Percentiles rank a stretch among this genome's conserved stretches.
Evolutionary conservation across 2,113 vertebrate species (phyloP).

Genomic region (Thunnus thynnus): DNA sequence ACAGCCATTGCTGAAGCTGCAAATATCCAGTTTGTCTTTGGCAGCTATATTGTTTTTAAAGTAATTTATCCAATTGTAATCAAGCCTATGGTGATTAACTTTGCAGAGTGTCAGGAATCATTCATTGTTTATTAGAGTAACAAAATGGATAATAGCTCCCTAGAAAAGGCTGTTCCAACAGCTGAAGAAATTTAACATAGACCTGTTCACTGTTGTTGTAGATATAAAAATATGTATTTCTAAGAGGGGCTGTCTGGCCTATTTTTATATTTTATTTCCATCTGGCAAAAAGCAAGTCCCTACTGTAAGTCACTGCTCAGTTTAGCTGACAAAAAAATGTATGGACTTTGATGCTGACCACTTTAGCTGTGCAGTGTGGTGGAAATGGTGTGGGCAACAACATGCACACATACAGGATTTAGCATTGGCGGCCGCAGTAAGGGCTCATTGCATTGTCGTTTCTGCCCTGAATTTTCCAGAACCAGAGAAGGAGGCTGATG

Average conservation of each 20-base stretch:
- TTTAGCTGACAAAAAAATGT: constrained; percentile 59
- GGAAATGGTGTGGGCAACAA: constrained; percentile 14
- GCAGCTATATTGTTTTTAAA: constrained; percentile 30
- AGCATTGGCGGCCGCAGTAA: not conserved
- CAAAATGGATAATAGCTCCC: constrained; percentile 33
- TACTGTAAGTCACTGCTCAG: constrained; percentile 63
- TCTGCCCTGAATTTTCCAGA: constrained; percentile 12
- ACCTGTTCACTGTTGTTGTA: constrained; percentile 42
- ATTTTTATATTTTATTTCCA: constrained; percentile 59
- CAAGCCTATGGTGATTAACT: constrained; percentile 16
- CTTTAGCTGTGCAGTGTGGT: constrained; percentile 45
- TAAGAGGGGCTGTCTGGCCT: constrained; percentile 51
- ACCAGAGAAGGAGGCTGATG: not conserved
- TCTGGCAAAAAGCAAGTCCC: constrained; percentile 61
- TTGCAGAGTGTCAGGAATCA: constrained; percentile 13
- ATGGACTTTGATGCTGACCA: constrained; percentile 55
- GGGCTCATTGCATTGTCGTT: not conserved
- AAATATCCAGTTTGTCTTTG: constrained; percentile 33
- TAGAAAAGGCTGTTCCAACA: constrained; percentile 31
- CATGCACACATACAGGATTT: constrained; percentile 26
- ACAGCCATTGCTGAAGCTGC: constrained; percentile 32
- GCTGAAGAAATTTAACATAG: constrained; percentile 25
- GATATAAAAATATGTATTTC: constrained; percentile 51
- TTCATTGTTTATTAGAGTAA: constrained; percentile 35
- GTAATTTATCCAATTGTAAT: constrained; percentile 34